Conservation (phyloP, 2,888 invertebrate species). For the Acrocyrtus sp. region DNA sequence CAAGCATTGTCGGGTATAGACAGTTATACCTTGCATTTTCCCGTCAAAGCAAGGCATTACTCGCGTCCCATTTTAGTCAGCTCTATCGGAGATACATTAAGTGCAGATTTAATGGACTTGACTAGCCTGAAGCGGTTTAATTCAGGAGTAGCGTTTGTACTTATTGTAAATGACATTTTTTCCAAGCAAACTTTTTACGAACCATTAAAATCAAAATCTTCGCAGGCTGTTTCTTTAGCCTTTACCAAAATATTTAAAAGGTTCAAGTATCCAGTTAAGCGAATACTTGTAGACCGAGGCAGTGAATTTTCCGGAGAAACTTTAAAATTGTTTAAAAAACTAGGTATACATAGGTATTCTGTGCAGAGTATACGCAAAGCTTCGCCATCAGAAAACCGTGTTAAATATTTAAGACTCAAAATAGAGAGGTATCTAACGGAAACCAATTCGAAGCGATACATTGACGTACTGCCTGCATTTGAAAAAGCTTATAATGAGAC, state of each 20-base stretch:
- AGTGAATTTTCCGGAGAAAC: background rate
- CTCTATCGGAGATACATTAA: background rate
- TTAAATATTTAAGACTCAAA: background rate
- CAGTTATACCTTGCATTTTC: background rate
- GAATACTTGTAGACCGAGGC: background rate
- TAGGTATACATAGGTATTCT: background rate
- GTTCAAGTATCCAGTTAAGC: background rate
- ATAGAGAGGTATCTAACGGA: background rate
- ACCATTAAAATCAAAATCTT: background rate
- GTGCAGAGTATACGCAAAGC: background rate
- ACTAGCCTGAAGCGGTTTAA: background rate
- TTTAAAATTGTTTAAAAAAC: background rate
- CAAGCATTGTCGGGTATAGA: background rate
- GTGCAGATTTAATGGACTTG: background rate
- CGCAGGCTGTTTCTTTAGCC: background rate
- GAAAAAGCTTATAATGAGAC: background rate
- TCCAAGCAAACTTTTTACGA: background rate
- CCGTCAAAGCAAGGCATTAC: background rate
- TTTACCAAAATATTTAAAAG: background rate
- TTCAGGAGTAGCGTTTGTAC: background rate
- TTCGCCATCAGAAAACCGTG: background rate
- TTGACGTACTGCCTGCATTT: background rate
- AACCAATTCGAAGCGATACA: background rate
- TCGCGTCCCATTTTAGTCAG: background rate
- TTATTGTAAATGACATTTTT: slow-evolving; percentile 1